Percentiles rank a stretch among this genome's conserved stretches.
Conservation (phyloP, 2,888 invertebrate species). For the Linnaemya vulpina region DNA sequence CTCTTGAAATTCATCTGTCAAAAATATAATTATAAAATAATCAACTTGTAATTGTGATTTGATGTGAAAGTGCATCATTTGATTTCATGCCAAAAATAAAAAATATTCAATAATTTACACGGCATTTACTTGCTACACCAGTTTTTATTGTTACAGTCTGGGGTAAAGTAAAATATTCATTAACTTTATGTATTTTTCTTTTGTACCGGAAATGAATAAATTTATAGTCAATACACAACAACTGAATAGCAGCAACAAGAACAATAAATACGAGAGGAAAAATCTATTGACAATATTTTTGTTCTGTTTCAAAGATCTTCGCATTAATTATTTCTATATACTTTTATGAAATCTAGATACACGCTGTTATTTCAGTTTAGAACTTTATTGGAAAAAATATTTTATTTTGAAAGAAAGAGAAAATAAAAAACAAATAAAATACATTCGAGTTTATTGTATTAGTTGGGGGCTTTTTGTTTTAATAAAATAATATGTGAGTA, state of each 20-base stretch:
- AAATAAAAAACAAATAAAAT: too few species aligned
- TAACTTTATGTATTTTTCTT: constrained; percentile 1
- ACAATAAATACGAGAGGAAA: constrained; percentile 4
- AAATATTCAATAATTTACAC: not conserved
- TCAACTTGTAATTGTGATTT: not conserved
- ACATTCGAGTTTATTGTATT: too few species aligned
- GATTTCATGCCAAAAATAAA: not conserved
- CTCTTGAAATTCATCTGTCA: not conserved
- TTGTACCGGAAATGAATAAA: constrained; percentile 65
- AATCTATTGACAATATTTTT: constrained; percentile 27
- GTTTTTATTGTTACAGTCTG: constrained; percentile 9
- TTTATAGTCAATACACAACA: constrained; percentile 52
- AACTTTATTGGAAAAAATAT: too few species aligned
- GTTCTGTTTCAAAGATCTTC: constrained; percentile 20
- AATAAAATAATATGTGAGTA: too few species aligned
- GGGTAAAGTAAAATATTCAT: constrained; percentile 9
- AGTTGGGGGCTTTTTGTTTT: too few species aligned
- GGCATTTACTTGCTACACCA: not conserved
- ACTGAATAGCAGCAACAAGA: constrained; percentile 23
- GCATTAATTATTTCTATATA: constrained; percentile 27
- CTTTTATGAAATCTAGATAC: too few species aligned
- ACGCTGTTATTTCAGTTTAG: too few species aligned
- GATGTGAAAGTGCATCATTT: not conserved
- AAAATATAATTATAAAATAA: not conserved
- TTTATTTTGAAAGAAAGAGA: too few species aligned